These are phyloP conservation scores for Clanis bilineata DNA, from an alignment of 2,888 invertebrate genomes.

Conservation along the genomic window DNA sequence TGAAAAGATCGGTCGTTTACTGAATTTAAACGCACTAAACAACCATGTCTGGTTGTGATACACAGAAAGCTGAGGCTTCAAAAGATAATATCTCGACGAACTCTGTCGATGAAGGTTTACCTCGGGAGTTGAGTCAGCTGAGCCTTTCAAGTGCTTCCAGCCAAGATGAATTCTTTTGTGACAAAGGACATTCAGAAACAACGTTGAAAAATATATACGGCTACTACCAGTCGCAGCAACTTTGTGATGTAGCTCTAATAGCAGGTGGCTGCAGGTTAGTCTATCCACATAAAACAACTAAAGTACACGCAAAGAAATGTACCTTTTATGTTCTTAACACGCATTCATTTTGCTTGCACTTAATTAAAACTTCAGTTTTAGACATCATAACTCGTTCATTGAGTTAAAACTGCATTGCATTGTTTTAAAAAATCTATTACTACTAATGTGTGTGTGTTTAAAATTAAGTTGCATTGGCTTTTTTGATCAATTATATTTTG, in stretches of 20 bases:
- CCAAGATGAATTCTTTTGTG: slow-evolving; percentile 90
- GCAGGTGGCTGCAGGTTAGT: slow-evolving; percentile 87
- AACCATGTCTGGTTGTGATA: slow-evolving; percentile 70
- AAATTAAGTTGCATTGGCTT: not conserved
- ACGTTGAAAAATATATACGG: slow-evolving; percentile 91
- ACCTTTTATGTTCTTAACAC: not conserved
- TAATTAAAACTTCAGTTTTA: not conserved
- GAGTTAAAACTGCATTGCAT: not conserved
- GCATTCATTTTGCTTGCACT: not conserved
- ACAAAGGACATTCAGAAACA: slow-evolving; percentile 90
- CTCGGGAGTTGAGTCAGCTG: slow-evolving; percentile 85
- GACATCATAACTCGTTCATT: not conserved
- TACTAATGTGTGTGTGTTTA: too few relatives aligned
- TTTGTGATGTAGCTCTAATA: slow-evolving; percentile 94
- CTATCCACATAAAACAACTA: slow-evolving; percentile 19
- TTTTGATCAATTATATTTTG: not conserved
- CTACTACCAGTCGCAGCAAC: slow-evolving; percentile 90
- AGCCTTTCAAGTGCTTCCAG: slow-evolving; percentile 86
- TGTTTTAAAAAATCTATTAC: not conserved
- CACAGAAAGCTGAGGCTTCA: slow-evolving; percentile 63
- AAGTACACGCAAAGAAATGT: not conserved
- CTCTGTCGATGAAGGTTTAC: slow-evolving; percentile 81
- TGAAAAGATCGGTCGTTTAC: not conserved
- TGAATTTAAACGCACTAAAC: not conserved
- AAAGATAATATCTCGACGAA: slow-evolving; percentile 77